Evolutionary conservation across 2,888 invertebrate genomes (phyloP).

Genomic region (Ormyrus nitidulus): DNA sequence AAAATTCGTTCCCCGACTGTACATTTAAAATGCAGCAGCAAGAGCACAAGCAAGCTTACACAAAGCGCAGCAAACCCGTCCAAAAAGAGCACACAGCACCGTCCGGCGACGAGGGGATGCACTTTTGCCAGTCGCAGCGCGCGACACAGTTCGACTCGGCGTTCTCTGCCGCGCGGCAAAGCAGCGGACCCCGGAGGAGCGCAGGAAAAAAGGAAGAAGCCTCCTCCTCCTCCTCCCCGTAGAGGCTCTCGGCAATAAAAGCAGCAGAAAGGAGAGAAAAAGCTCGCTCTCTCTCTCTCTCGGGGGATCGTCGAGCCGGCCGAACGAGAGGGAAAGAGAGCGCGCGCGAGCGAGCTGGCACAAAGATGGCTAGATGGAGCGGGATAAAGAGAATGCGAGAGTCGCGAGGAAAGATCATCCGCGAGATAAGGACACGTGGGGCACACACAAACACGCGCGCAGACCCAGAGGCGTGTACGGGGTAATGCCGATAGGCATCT

Average conservation of each 20-base stretch:
- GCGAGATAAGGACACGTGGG: conserved; percentile 39
- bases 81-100: neutral
- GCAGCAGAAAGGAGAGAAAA: conserved; percentile 17
- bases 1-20: too few relatives aligned
- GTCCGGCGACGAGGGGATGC: neutral
- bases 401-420: conserved; percentile 51
- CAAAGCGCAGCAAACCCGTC: too few relatives aligned
- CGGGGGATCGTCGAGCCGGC: neutral
- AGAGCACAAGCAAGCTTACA: too few relatives aligned
- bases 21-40: too few relatives aligned
- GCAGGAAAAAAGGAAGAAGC: conserved; percentile 40
- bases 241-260: neutral
- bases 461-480: conserved; percentile 43
- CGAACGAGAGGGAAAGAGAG: conserved; percentile 47
- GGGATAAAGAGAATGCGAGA: conserved; percentile 56
- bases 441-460: neutral
- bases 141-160: conserved; percentile 5
- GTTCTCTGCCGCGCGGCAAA: neutral
- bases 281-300: neutral
- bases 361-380: conserved; percentile 42
- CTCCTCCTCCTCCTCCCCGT: too few relatives aligned
- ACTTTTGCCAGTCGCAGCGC: neutral
- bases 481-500: conserved; percentile 55
- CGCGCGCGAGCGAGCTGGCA: conserved; percentile 12
- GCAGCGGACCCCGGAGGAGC: too few relatives aligned